A percentile compares a stretch with the other conserved stretches of the same genome.
phyloP scores from a whole-genome alignment of 2,888 invertebrate genomes.

The Strigamia crassipes region DNA sequence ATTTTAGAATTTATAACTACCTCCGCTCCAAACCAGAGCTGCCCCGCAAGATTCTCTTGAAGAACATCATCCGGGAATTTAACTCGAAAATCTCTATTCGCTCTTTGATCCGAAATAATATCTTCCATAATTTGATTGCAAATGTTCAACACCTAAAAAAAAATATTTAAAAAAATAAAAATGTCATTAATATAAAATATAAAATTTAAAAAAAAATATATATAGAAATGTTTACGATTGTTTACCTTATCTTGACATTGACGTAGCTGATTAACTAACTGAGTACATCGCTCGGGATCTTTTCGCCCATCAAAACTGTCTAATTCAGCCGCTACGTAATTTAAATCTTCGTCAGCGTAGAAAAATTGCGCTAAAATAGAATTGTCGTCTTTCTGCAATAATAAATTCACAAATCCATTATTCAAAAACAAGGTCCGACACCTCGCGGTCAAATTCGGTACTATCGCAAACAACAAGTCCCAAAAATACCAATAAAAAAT shows the following conservation, averaged over 20 bases:
- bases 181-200: not conserved
- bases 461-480: not conserved
- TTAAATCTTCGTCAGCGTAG: conserved; percentile 95
- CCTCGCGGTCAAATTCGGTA: not conserved
- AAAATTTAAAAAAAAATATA: not conserved
- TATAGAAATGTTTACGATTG: not conserved
- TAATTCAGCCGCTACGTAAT: conserved; percentile 91
- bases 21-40: conserved; percentile 99
- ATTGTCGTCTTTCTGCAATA: conserved; percentile 80
- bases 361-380: conserved; percentile 95
- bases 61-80: conserved; percentile 99
- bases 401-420: not conserved
- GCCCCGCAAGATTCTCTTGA: conserved; percentile 96
- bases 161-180: conserved; percentile 43
- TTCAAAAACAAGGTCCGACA: not conserved
- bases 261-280: conserved; percentile 89
- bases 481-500: not conserved
- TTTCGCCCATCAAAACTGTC: conserved; percentile 99
- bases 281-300: conserved; percentile 95
- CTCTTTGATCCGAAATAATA: conserved; percentile 79
- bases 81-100: conserved; percentile 91
- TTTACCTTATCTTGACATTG: conserved; percentile 77
- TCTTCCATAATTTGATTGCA: conserved; percentile 96
- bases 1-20: conserved; percentile 59
- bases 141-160: conserved; percentile 78